Conservation (phyloP, 2,113 vertebrate genomes). For the Alaudala cheleensis region DNA sequence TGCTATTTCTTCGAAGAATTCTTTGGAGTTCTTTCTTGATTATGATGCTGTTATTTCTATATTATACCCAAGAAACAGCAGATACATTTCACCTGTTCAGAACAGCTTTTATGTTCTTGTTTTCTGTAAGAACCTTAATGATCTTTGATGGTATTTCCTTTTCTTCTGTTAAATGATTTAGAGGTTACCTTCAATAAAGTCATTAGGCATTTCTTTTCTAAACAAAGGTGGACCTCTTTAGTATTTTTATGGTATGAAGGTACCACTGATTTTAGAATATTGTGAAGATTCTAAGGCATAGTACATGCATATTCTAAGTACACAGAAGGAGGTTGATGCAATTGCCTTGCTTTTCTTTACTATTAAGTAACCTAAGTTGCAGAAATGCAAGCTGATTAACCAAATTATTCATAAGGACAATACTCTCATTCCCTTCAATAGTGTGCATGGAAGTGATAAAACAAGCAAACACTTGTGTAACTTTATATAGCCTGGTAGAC, state of each 20-base stretch:
- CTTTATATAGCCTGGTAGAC: background rate
- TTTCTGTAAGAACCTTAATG: background rate
- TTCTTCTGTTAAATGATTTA: background rate
- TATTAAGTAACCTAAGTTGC: background rate
- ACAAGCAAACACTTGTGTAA: background rate
- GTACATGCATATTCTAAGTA: background rate
- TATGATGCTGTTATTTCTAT: background rate
- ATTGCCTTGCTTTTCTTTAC: background rate
- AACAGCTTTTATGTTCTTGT: background rate
- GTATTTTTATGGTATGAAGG: background rate
- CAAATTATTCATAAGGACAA: constrained; percentile 1
- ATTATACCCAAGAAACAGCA: background rate
- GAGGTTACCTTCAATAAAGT: background rate
- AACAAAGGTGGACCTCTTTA: background rate
- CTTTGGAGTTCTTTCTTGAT: background rate
- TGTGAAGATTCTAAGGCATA: background rate
- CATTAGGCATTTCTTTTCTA: background rate
- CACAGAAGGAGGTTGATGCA: background rate
- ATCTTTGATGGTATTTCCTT: background rate
- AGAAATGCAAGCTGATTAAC: background rate
- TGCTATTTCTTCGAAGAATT: background rate
- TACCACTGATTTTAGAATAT: background rate
- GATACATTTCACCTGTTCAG: background rate
- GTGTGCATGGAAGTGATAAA: background rate
- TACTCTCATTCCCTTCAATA: background rate